Base-by-base conservation (phyloP, 2,888 invertebrate genomes). In the Pterobdella sp. region DNA sequence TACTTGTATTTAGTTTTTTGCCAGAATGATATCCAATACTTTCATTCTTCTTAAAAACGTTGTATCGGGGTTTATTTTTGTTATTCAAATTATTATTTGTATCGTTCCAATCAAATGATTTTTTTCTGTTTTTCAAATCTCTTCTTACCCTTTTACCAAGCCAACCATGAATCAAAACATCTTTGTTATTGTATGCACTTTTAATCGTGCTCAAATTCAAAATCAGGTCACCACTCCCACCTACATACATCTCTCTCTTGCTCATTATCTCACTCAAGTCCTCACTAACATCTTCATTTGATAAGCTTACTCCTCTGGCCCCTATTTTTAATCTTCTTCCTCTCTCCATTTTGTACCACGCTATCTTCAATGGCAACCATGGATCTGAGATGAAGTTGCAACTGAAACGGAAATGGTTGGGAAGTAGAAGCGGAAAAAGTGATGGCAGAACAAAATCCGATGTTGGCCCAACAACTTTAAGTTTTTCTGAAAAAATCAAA, bases 281-380 rank as follows among this genome's bases (percentile, higher is more conserved):
- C 7, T 22, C 49, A 42, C 22, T 22, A 42, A 14, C 49, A 42
- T 42, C 49, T 14, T 42, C 49, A 42, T 42, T 42, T 42, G 49
- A 42, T 22, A 7, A 42, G 7, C 22, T 22, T 42, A 14, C 49
- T 42, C 22, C 49, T 42, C 22, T 42, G 10, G 10, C 22, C 22
- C 22, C 49, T 7, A 42, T 42, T 22, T 22, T 14, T 22, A 7
- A 42, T 56, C 26, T 3, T 56, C 4, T 56, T 56, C 26, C 26
- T 56, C 60, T n/a, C n/a, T 56, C n/a, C 60, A 56, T 56, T n/a
- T 56, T 56, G n/a, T 56, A 56, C 60, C 60, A 56, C 60, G 60
- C 26, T 3, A 56, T 7, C 60, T 56, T 56, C n/a, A 56, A 26
- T 4, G 60, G 60, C 60, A 56, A 26, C 60, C 60, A 56, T 22